Base-by-base conservation (phyloP, 2,888 invertebrate genomes). In the Ichneumoninae sp. region DNA sequence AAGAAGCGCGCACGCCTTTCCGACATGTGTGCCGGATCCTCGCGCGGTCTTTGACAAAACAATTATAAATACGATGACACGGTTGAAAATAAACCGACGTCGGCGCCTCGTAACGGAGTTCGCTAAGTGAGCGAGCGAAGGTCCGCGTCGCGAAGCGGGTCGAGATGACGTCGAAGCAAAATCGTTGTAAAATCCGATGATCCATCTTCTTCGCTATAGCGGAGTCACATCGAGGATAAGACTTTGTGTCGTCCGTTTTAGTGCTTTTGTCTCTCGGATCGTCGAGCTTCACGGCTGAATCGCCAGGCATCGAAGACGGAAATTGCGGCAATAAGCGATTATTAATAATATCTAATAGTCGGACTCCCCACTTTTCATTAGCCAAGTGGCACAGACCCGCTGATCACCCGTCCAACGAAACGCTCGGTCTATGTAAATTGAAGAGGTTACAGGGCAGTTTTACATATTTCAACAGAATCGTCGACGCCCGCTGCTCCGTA, bases 391-490 rank as follows among this genome's bases (percentile, higher is more conserved):
- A 22, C 19, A 22, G 6, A 30, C 66, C 50, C 73, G 33, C 60
- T 22, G 75, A 66, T 33, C 13, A 19, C 54, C 57, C 54, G 44
- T 26, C 40, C 16, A 47, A 79, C 85, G 86, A 86, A 88, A 87
- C 87, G 77, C 86, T 88, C 85, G 87, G 88, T 81, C 91, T 92
- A 93, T 93, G 93, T 93, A 93, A 93, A 93, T 93, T 92, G 90
- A 92, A 93, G 93, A 93, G 93, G 92, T 93, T 92, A 93, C 91
- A 71, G 89, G 90, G 92, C 60, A 83, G 89, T 93, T 93, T 93
- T 93, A 93, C 93, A 93, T 93, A 93, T 93, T 93, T 92, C 93
- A 93, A 93, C 92, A 92, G 91, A 85, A 83, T 85, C 71, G 75
- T 83, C 85, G 85, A 68, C 60, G 89, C 89, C 87, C 89, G 84